Base-by-base conservation (phyloP, 37 sponge, comb jelly and placozoan species). In the Petrosia ficiformis region DNA sequence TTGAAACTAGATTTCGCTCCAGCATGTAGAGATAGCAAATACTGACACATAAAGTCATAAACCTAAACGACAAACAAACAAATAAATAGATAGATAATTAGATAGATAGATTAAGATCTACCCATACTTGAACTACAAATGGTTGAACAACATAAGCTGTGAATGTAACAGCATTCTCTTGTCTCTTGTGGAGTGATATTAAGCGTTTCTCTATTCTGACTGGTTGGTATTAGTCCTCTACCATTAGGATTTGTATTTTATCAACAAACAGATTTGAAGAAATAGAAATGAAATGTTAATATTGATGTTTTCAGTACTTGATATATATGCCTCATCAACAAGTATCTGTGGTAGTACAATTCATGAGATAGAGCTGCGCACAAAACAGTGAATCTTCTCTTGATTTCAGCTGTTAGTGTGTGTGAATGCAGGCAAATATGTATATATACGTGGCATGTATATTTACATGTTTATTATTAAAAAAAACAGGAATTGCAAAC, bases 91-190 rank as follows among this genome's bases (percentile, higher is more conserved):
- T n/a, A n/a, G n/a, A n/a, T n/a, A n/a, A n/a, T n/a, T n/a, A n/a
- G n/a, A n/a, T n/a, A n/a, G n/a, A n/a, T n/a, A n/a, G n/a, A n/a
- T n/a, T n/a, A 37, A 19, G 14, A 40, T 81, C 61, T 54, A 86
- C 80, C 92, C 92, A 86, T 6, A 75, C 73, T 29, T 84, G 80
- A 21, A 37, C 72, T 40, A 86, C 79, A 69, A 83, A 83, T 5
- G 92, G 84, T 10, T 33, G 60, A 6, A n/a, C n/a, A n/a, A n/a
- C n/a, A n/a, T n/a, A n/a, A n/a, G n/a, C n/a, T n/a, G n/a, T n/a
- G n/a, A n/a, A 86, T 57, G 26, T 39, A 16, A 80, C 75, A 2
- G 4, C 1, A 22, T 29, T 19, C 31, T 65, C 66, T 44, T 67
- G 57, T 34, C 44, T 70, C 4, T 42, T 77, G 37, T 4, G 41